A percentile compares a stretch with the other conserved stretches of the same genome.
These are phyloP conservation scores for Danio tinwini DNA, from an alignment of 2,797 vertebrate genomes.

Conservation along the genomic window DNA sequence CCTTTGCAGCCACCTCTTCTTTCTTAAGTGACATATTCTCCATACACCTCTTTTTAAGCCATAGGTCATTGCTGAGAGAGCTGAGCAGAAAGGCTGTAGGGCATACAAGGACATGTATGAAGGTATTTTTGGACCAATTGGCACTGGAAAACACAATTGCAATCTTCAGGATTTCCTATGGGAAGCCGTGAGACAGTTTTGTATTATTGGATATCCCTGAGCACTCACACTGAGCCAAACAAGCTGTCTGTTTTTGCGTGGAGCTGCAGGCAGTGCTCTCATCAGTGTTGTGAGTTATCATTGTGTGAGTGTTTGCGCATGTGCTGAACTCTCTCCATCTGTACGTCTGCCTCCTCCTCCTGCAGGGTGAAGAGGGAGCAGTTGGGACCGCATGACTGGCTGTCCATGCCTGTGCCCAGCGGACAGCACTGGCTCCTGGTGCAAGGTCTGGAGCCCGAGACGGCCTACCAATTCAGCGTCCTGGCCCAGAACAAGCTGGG, in stretches of 20 bases:
- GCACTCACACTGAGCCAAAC: slow-evolving; percentile 47
- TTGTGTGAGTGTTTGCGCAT: slow-evolving; percentile 41
- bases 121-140: not conserved
- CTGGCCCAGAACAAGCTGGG: slow-evolving; percentile 96
- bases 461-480: slow-evolving; percentile 93
- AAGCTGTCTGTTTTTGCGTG: slow-evolving; percentile 46
- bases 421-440: slow-evolving; percentile 84
- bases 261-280: slow-evolving; percentile 45
- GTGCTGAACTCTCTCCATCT: slow-evolving; percentile 43
- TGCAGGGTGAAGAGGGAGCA: slow-evolving; percentile 85
- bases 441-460: slow-evolving; percentile 87
- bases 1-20: not conserved
- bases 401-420: slow-evolving; percentile 83
- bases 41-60: not conserved
- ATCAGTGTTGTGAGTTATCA: slow-evolving; percentile 47
- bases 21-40: not conserved
- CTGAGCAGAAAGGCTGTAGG: not conserved
- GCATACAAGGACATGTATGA: not conserved
- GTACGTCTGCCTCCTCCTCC: slow-evolving; percentile 47
- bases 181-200: slow-evolving; percentile 29
- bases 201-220: slow-evolving; percentile 38
- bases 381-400: slow-evolving; percentile 90
- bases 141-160: slow-evolving; percentile 8
- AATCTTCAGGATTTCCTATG: slow-evolving; percentile 23
- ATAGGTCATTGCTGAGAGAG: not conserved